Evolutionary conservation across 2,113 vertebrate species (phyloP).

Genomic region (Alligator mississippiensis): DNA sequence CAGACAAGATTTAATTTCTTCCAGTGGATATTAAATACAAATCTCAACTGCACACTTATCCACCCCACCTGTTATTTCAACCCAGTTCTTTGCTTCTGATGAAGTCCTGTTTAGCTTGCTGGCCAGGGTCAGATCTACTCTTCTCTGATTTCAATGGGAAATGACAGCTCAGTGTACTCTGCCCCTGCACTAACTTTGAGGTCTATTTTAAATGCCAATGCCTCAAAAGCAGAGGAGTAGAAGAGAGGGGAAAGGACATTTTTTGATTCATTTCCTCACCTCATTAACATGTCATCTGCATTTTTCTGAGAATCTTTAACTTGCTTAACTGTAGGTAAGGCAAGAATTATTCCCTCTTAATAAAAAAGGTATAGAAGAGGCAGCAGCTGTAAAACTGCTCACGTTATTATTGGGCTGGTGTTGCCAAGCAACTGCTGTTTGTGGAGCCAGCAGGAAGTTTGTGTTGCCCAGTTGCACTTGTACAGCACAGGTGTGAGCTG

Average conservation of each 20-base stretch:
- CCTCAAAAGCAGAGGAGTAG: neutral
- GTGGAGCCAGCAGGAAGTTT: neutral
- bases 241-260: neutral
- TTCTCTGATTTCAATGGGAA: neutral
- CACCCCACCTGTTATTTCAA: slow-evolving; percentile 7
- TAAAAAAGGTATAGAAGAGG: neutral
- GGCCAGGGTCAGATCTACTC: neutral
- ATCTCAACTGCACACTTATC: slow-evolving; percentile 9
- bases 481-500: neutral
- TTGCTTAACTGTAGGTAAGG: neutral
- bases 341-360: neutral
- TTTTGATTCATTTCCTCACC: neutral
- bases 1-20: slow-evolving; percentile 61
- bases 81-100: neutral
- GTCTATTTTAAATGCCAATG: neutral
- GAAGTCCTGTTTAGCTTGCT: slow-evolving; percentile 5
- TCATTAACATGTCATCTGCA: neutral
- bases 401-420: neutral
- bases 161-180: neutral
- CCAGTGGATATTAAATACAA: slow-evolving; percentile 24
- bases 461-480: neutral
- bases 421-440: slow-evolving; percentile 43
- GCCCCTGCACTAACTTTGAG: neutral
- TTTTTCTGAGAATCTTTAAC: neutral
- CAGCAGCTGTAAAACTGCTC: neutral